These are phyloP conservation scores for Propithecus deckenii DNA, from an alignment of 2,797 vertebrate species.

Conservation along the genomic window DNA sequence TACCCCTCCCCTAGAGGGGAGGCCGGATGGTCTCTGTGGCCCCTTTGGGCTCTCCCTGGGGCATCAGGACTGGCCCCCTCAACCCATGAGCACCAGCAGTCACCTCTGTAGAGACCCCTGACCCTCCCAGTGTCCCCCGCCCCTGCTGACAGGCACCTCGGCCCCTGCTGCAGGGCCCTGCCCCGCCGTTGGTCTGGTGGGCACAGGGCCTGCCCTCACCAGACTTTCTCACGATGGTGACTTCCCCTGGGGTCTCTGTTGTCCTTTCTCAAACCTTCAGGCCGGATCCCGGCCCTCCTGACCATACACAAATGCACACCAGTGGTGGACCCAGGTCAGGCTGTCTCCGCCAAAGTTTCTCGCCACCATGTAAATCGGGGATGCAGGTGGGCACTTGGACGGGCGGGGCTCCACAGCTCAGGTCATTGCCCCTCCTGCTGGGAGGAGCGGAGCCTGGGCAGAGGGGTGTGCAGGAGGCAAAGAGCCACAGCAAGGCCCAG, in stretches of 20 bases:
- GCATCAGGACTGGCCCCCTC: background rate
- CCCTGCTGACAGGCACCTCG: background rate
- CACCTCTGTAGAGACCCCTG: background rate
- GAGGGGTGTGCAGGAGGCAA: background rate
- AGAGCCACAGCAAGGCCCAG: background rate
- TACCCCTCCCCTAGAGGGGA: background rate
- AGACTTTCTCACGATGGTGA: background rate
- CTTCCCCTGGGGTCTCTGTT: background rate
- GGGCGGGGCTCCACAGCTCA: accelerated
- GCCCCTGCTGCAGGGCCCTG: too few relatives aligned
- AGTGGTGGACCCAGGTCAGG: background rate
- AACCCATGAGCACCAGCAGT: background rate
- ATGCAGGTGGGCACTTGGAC: accelerated
- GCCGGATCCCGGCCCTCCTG: too few relatives aligned
- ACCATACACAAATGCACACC: accelerated
- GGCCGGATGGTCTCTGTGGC: too few relatives aligned
- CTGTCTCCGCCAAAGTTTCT: background rate
- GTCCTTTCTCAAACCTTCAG: background rate
- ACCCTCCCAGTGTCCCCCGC: too few relatives aligned
- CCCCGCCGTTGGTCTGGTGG: accelerated
- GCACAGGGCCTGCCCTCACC: background rate
- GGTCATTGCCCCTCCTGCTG: accelerated
- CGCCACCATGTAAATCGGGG: too few relatives aligned
- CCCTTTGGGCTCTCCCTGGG: background rate
- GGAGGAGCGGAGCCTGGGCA: background rate